phyloP scores from a whole-genome alignment of 2,888 invertebrate species.

The Melanotus villosus region DNA sequence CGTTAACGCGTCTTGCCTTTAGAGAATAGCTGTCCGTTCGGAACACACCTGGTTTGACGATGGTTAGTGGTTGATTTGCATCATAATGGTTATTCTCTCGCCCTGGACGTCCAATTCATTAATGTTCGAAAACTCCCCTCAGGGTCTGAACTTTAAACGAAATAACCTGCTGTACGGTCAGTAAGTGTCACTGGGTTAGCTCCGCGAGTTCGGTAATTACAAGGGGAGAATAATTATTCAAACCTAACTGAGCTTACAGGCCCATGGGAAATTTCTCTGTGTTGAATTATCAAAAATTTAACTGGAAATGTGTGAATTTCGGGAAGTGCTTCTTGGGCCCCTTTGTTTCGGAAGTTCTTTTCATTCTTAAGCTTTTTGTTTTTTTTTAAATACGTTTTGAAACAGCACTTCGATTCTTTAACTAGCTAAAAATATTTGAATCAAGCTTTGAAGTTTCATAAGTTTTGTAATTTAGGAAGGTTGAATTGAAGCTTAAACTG shows the following conservation, averaged over 20 bases:
- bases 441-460: too few relatives aligned
- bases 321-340: too few relatives aligned
- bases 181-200: constrained; percentile 62
- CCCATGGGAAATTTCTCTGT: constrained; percentile 51
- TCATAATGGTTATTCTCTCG: constrained; percentile 61
- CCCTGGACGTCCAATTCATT: constrained; percentile 34
- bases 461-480: too few relatives aligned
- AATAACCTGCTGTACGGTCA: constrained; percentile 60
- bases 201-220: constrained; percentile 62
- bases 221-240: constrained; percentile 64
- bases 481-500: too few relatives aligned
- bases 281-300: constrained; percentile 14
- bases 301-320: constrained; percentile 5
- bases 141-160: constrained; percentile 29
- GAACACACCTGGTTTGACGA: constrained; percentile 65
- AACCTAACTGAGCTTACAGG: constrained; percentile 45
- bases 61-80: constrained; percentile 65
- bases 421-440: too few relatives aligned
- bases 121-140: constrained; percentile 20
- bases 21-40: constrained; percentile 64
- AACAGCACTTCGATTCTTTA: too few relatives aligned
- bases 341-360: too few relatives aligned
- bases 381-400: too few relatives aligned
- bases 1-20: constrained; percentile 65
- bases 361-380: too few relatives aligned